phyloP scores from a whole-genome alignment of 2,797 vertebrate genomes.

The Peromyscus nudipes region DNA sequence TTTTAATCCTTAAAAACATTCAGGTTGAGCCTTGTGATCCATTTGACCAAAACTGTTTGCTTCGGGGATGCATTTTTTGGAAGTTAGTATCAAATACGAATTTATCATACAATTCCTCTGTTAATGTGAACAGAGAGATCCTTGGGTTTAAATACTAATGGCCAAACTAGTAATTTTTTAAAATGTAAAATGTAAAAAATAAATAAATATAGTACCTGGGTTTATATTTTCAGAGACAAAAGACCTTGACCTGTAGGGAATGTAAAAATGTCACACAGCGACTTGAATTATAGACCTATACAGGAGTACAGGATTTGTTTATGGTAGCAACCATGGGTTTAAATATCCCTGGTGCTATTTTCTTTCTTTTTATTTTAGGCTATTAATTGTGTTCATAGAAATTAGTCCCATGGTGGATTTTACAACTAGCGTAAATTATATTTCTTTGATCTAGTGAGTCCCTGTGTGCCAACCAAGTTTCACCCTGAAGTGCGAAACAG shows the following conservation, averaged over 20 bases:
- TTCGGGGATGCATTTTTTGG: conserved; percentile 6
- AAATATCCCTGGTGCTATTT: conserved; percentile 67
- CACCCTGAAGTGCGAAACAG: not conserved
- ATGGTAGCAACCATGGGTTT: conserved; percentile 42
- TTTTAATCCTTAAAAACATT: conserved; percentile 67
- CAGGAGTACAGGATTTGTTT: conserved; percentile 39
- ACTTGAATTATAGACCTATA: conserved; percentile 19
- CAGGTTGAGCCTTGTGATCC: conserved; percentile 61
- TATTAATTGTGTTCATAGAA: conserved; percentile 70
- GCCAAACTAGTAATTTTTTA: not conserved
- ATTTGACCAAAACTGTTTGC: conserved; percentile 31
- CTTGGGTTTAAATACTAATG: conserved; percentile 33
- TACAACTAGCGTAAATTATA: conserved; percentile 47
- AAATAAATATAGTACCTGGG: not conserved
- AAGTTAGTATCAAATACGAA: conserved; percentile 35
- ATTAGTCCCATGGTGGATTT: conserved; percentile 55
- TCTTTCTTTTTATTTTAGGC: conserved; percentile 65
- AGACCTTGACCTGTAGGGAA: conserved; percentile 24
- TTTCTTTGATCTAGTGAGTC: conserved; percentile 61
- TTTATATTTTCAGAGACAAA: conserved; percentile 57
- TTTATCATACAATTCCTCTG: conserved; percentile 11
- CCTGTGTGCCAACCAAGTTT: conserved; percentile 21
- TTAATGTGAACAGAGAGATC: conserved; percentile 43
- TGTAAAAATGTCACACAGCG: not conserved
- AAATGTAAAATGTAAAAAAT: not conserved